Evolutionary conservation across 2,888 invertebrate species (phyloP).

Genomic region (Argyresthia albistria): DNA sequence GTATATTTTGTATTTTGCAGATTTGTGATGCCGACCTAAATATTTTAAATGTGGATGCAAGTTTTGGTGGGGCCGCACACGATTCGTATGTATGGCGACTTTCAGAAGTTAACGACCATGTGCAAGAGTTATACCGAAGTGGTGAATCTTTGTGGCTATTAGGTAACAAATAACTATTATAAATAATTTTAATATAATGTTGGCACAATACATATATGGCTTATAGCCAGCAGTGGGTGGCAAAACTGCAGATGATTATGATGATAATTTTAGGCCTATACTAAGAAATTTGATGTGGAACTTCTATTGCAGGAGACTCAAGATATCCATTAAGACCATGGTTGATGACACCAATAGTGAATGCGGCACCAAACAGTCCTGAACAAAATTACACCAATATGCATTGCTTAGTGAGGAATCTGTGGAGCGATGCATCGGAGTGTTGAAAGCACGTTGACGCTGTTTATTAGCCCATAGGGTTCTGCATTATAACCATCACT

Average conservation of each 20-base stretch:
- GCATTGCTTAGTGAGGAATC: conserved; percentile 1
- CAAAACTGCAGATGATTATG: no score
- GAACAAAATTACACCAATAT: conserved; percentile 3
- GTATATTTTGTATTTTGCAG: neutral
- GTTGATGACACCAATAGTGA: conserved; percentile 4
- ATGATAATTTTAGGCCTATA: no score
- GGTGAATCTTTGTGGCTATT: no score
- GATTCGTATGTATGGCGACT: neutral
- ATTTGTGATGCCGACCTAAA: neutral
- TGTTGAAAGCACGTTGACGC: conserved; percentile 6
- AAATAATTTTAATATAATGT: no score
- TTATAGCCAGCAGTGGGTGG: no score
- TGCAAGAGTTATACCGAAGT: no score
- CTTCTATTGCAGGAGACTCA: conserved; percentile 5
- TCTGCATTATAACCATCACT: neutral
- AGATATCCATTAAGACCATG: conserved; percentile 1
- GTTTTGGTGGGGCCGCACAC: neutral
- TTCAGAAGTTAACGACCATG: neutral
- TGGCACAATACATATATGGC: no score
- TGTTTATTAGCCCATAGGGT: neutral
- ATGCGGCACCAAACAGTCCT: neutral
- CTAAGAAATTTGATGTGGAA: no score
- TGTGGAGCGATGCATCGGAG: conserved; percentile 5
- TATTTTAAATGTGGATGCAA: neutral
- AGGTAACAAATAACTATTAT: no score